A percentile compares a stretch with the other conserved stretches of the same genome.
phyloP scores from a whole-genome alignment of 2,888 invertebrate genomes.

The Globia sparganii region DNA sequence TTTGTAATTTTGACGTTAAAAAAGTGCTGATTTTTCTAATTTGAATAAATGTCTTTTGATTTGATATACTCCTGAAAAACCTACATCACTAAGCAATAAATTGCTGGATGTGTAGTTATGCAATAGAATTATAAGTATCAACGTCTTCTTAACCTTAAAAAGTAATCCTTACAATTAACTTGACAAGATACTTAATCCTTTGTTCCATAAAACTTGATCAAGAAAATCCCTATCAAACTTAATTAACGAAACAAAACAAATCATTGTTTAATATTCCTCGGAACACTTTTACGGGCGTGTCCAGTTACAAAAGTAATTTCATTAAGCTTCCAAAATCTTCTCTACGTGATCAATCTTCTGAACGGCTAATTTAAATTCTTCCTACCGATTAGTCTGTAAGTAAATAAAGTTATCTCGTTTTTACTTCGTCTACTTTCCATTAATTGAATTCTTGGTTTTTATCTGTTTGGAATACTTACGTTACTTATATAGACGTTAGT shows the following conservation, averaged over 20 bases:
- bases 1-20: neutral
- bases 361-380: slow-evolving; percentile 79
- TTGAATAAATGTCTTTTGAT: neutral
- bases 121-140: neutral
- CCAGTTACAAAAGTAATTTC: slow-evolving; percentile 59
- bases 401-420: slow-evolving; percentile 65
- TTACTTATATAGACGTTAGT: too few species aligned
- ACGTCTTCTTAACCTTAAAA: neutral
- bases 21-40: neutral
- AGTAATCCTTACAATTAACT: neutral
- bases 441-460: slow-evolving; percentile 45
- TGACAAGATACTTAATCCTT: neutral
- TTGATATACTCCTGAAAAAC: neutral
- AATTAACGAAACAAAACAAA: slow-evolving; percentile 31
- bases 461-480: slow-evolving; percentile 11
- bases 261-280: slow-evolving; percentile 26
- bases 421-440: slow-evolving; percentile 23
- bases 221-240: slow-evolving; percentile 14
- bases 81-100: neutral
- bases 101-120: neutral
- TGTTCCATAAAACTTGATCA: slow-evolving; percentile 1
- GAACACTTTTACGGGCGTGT: slow-evolving; percentile 19
- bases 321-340: slow-evolving; percentile 67
- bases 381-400: slow-evolving; percentile 73
- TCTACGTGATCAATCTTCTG: slow-evolving; percentile 74